Conservation (phyloP, 37 sponge, comb jelly and placozoan species). For the Axinella damicornis region DNA sequence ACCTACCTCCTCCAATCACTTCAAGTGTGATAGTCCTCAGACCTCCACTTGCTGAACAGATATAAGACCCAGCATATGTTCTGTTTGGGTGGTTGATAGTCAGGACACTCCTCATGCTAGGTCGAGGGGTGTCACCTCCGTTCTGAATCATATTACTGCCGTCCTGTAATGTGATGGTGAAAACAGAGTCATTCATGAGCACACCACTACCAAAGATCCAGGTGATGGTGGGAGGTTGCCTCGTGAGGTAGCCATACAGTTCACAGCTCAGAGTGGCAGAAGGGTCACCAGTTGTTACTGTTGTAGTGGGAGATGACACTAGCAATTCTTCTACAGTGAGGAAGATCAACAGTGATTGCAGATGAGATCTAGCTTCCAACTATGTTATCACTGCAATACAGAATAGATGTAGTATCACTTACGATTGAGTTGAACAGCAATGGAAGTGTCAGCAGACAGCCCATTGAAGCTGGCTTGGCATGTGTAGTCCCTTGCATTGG, state of each 20-base stretch:
- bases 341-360: no score
- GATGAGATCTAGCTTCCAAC: no score
- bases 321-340: not conserved
- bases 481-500: constrained; percentile 13
- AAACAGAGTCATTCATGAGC: not conserved
- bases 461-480: constrained; percentile 24
- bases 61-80: not conserved
- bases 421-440: not conserved
- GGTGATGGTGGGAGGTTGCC: not conserved
- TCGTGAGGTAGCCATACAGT: constrained; percentile 30
- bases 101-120: constrained; percentile 6
- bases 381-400: no score
- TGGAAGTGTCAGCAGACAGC: not conserved
- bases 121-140: constrained; percentile 1
- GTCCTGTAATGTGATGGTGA: not conserved
- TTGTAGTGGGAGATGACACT: not conserved
- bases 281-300: no score
- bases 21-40: no score
- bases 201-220: not conserved
- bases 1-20: no score
- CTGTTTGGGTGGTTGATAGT: not conserved
- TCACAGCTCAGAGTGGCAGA: constrained; percentile 27
- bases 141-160: constrained; percentile 28
- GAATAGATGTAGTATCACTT: no score
- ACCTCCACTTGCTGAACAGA: not conserved